These are phyloP conservation scores for Tupaia tana DNA, from an alignment of 2,113 vertebrate species.

Conservation along the genomic window DNA sequence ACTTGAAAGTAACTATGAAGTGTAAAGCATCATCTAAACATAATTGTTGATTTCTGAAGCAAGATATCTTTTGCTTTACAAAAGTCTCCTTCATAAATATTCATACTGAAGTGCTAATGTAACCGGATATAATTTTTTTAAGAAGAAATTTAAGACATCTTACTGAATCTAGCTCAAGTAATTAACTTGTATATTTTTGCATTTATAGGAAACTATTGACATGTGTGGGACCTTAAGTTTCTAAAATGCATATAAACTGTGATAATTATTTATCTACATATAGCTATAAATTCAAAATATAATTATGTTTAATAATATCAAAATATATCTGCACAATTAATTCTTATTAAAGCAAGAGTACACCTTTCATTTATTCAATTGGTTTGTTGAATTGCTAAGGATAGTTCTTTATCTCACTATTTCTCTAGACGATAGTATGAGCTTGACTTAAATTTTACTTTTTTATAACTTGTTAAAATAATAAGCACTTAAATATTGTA, in stretches of 20 bases:
- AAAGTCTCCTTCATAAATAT: constrained; percentile 77
- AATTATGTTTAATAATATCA: constrained; percentile 56
- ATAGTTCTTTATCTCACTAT: not conserved
- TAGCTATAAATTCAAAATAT: not conserved
- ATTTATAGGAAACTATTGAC: not conserved
- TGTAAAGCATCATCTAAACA: constrained; percentile 74
- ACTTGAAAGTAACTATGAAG: constrained; percentile 79
- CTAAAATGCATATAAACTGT: constrained; percentile 66
- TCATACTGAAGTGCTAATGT: constrained; percentile 75
- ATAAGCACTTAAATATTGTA: not conserved
- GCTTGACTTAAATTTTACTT: not conserved
- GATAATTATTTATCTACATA: constrained; percentile 70
- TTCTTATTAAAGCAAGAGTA: constrained; percentile 38
- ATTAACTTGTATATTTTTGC: constrained; percentile 78
- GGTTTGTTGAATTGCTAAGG: not conserved
- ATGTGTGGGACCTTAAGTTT: not conserved
- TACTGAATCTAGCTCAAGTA: constrained; percentile 79
- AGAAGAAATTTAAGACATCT: constrained; percentile 78
- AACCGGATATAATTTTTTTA: constrained; percentile 71
- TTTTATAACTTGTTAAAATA: constrained; percentile 45
- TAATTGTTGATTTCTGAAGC: constrained; percentile 74
- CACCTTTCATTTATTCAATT: constrained; percentile 50
- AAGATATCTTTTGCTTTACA: constrained; percentile 69
- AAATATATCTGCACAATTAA: not conserved
- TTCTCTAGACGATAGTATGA: not conserved